Percentiles rank a stretch among this genome's conserved stretches.
Evolutionary conservation across 2,113 vertebrate species (phyloP).

Genomic region (Haliaeetus leucogaster): DNA sequence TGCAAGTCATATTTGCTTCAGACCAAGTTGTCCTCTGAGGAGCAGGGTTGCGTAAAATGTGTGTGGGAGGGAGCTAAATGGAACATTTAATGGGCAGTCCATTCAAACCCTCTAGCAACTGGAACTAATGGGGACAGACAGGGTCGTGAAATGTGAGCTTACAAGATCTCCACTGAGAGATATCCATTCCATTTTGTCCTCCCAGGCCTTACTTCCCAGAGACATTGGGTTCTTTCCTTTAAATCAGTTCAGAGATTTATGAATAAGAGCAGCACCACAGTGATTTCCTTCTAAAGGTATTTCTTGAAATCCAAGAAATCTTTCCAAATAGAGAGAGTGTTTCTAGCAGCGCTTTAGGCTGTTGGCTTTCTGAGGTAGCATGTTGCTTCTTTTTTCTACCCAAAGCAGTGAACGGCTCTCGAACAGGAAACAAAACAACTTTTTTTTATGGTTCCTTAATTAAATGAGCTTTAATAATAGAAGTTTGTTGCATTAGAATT

Average conservation of each 20-base stretch:
- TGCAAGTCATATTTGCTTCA: neutral
- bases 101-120: constrained; percentile 26
- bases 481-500: neutral
- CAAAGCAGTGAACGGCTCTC: neutral
- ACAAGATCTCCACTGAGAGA: constrained; percentile 31
- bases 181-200: constrained; percentile 18
- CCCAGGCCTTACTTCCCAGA: constrained; percentile 16
- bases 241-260: neutral
- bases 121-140: constrained; percentile 66
- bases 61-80: neutral
- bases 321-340: neutral
- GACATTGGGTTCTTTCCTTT: neutral
- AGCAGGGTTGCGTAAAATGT: neutral
- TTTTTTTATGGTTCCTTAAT: neutral
- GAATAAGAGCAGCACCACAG: neutral
- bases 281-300: neutral
- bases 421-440: neutral
- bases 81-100: constrained; percentile 25
- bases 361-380: neutral
- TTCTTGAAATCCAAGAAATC: neutral
- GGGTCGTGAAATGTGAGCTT: constrained; percentile 59
- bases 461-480: neutral
- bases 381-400: neutral
- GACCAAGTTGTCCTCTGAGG: neutral
- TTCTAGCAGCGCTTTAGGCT: neutral